A percentile compares a stretch with the other conserved stretches of the same genome.
These are phyloP conservation scores for Ctenodactylus gundi DNA, from an alignment of 2,113 vertebrate species.

Conservation along the genomic window DNA sequence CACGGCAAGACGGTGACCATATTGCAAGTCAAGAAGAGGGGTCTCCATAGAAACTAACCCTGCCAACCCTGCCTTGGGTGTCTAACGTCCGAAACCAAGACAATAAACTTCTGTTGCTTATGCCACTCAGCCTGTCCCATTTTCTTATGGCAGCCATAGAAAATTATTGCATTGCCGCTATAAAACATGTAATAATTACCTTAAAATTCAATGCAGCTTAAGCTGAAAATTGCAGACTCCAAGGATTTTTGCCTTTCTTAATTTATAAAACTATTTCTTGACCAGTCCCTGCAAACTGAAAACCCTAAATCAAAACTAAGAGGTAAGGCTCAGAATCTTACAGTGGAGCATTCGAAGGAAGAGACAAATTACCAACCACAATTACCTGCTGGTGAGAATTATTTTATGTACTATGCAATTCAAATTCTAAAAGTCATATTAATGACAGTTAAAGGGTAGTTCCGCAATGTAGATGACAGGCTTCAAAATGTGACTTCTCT, in stretches of 20 bases:
- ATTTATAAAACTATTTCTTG: conserved; percentile 33
- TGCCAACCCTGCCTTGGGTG: background rate
- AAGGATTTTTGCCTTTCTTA: background rate
- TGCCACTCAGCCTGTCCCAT: background rate
- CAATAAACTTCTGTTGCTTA: background rate
- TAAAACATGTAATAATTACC: background rate
- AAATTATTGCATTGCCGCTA: background rate
- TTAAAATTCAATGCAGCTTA: background rate
- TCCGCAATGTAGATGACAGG: conserved; percentile 47
- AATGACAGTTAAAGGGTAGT: conserved; percentile 69
- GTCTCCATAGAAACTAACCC: background rate
- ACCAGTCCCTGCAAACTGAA: background rate
- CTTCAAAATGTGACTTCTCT: conserved; percentile 58
- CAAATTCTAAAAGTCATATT: conserved; percentile 69
- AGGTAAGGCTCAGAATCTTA: conserved; percentile 30
- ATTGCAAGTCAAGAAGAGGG: background rate
- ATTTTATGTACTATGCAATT: conserved; percentile 61
- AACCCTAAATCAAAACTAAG: background rate
- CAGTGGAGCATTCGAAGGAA: conserved; percentile 17
- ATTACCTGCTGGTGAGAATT: conserved; percentile 51
- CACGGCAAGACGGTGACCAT: background rate
- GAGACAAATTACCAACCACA: conserved; percentile 61
- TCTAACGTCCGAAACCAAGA: background rate
- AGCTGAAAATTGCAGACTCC: background rate
- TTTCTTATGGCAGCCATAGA: background rate